Evolutionary conservation across 1,140 invertebrate species (phyloP).

Genomic region (Apis dorsata): DNA sequence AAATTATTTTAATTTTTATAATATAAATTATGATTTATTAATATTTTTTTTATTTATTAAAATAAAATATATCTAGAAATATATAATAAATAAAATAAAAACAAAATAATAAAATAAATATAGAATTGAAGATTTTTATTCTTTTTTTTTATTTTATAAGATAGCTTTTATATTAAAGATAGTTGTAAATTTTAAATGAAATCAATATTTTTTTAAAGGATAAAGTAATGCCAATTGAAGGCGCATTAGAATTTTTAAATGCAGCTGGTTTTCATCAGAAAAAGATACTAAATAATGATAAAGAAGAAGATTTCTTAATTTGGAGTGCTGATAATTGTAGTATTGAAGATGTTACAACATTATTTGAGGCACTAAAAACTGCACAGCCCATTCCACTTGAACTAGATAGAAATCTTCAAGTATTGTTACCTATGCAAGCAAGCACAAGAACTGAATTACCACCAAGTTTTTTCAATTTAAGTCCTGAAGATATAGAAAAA

Average conservation of each 20-base stretch:
- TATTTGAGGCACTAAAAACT: conserved; percentile 88
- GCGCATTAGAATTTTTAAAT: conserved; percentile 89
- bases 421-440: conserved; percentile 89
- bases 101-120: neutral
- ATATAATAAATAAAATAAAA: neutral
- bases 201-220: conserved; percentile 79
- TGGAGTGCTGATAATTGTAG: conserved; percentile 81
- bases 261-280: conserved; percentile 90
- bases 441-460: conserved; percentile 87
- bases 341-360: conserved; percentile 80
- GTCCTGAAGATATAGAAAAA: conserved; percentile 89
- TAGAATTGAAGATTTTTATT: neutral
- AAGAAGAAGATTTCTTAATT: conserved; percentile 84
- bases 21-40: too few relatives aligned
- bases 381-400: conserved; percentile 91
- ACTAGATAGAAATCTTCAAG: conserved; percentile 91
- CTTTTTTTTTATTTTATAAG: neutral
- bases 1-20: too few relatives aligned
- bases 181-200: neutral
- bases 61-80: too few relatives aligned
- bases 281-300: conserved; percentile 80
- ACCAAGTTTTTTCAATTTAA: conserved; percentile 89
- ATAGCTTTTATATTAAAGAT: too few relatives aligned
- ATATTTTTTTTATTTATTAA: too few relatives aligned
- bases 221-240: conserved; percentile 89